Evolutionary conservation across 2,113 vertebrate genomes (phyloP).

Genomic region (Crotophaga sulcirostris): DNA sequence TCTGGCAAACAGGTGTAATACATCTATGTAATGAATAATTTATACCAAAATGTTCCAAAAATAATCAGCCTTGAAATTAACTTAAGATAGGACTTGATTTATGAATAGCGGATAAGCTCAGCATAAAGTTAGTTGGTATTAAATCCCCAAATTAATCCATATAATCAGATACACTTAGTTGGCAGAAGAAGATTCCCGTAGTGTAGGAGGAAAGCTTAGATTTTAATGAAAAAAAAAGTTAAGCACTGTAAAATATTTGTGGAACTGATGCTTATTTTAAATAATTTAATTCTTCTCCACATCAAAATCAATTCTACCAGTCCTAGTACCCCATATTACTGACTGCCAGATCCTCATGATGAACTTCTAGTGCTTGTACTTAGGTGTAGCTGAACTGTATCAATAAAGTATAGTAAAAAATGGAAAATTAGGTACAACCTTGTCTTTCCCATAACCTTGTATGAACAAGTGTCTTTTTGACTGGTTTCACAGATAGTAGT

Average conservation of each 20-base stretch:
- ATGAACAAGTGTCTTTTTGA: neutral
- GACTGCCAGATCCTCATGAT: neutral
- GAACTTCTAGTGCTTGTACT: neutral
- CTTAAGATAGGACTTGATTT: slow-evolving; percentile 42
- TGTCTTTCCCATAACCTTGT: neutral
- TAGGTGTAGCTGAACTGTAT: neutral
- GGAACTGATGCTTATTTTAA: neutral
- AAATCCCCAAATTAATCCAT: slow-evolving; percentile 28
- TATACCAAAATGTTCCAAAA: slow-evolving; percentile 10
- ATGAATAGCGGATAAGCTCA: neutral
- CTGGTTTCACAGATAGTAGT: neutral
- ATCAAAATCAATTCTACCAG: neutral
- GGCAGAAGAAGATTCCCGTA: neutral
- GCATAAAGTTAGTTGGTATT: neutral
- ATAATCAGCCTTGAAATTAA: slow-evolving; percentile 61
- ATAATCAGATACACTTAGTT: neutral
- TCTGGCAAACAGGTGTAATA: slow-evolving; percentile 15
- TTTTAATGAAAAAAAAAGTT: neutral
- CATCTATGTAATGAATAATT: slow-evolving; percentile 43
- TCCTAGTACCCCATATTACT: neutral
- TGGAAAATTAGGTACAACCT: neutral
- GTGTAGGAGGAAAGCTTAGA: neutral
- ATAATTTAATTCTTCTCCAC: neutral
- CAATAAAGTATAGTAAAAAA: neutral
- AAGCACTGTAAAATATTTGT: neutral